Base-by-base conservation (phyloP, 2,888 invertebrate species). In the Diploptera punctata region DNA sequence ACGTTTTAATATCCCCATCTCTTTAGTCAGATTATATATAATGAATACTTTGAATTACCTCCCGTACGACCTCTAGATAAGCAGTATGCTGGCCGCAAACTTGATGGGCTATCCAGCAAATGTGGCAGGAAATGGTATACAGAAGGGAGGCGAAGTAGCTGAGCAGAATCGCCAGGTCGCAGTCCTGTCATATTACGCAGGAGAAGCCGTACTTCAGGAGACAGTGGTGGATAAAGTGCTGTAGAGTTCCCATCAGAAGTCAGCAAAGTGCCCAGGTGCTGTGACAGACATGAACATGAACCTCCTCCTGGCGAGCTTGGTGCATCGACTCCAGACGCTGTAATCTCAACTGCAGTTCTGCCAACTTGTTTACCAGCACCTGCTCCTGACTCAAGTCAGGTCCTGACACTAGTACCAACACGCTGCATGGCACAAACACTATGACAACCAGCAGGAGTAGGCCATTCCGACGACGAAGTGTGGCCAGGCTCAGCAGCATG, bases 41-140 rank as follows among this genome's bases (percentile, higher is more conserved):
- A n/a, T n/a, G n/a, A n/a, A n/a, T n/a, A n/a, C n/a, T n/a, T 21
- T 29, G n/a, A 72, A 73, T 79, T 79, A 86, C 87, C 86, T 76
- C 92, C 92, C 9, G 86, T 86, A 71, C 93, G 86, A 1, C 90
- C 91, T 75, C 90, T 90, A 38, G 91, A 92, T 81, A 94, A 86
- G 77, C 92, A 86, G 81, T 91, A 93, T 10, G 93, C 92, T 1
- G 97, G 94, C 71, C 90, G 87, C 70, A 96, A 83, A 78, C 93
- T 93, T 75, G 88, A 85, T 0, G 92, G 91, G 80, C 93, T 91
- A 75, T 91, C 91, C 76, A 94, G 86, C 57, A 97, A 86, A 82
- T 97, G 95, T 1, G 97, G 97, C 77, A 97, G 85, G 80, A 95
- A 94, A 80, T 94, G 92, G 81, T 91, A 93, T 73, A 94, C 89